Percentiles rank a stretch among this genome's conserved stretches.
Evolutionary conservation across 2,113 vertebrate species (phyloP).

Genomic region (Zapus hudsonius): DNA sequence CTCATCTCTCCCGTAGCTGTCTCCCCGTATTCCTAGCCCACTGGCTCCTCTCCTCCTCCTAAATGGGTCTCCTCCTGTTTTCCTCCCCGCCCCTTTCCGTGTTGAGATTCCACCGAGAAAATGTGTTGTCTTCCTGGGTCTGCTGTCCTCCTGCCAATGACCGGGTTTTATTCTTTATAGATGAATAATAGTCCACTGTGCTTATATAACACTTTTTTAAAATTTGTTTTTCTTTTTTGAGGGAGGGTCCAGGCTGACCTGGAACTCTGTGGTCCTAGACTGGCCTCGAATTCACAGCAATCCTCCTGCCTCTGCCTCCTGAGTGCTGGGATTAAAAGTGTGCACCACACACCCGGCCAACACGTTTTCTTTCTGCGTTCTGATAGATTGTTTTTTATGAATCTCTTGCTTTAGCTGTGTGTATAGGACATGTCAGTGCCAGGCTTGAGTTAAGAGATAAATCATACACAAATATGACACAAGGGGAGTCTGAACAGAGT

Average conservation of each 20-base stretch:
- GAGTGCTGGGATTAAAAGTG: too few species aligned
- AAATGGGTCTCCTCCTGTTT: not conserved
- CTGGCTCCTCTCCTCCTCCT: not conserved
- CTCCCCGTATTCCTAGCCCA: not conserved
- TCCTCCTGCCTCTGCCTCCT: too few species aligned
- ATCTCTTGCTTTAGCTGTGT: not conserved
- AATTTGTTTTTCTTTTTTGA: too few species aligned
- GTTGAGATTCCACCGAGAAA: not conserved
- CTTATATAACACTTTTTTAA: too few species aligned
- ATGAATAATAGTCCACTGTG: not conserved
- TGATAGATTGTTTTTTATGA: not conserved
- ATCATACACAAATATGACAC: not conserved
- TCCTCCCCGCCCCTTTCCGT: not conserved
- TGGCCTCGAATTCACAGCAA: too few species aligned
- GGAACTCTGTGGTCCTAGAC: too few species aligned
- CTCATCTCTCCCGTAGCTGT: not conserved
- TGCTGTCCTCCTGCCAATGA: not conserved
- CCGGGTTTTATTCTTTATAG: not conserved
- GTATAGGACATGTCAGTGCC: not conserved
- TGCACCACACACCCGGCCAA: too few species aligned
- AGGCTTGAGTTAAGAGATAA: not conserved
- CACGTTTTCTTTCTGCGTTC: not conserved
- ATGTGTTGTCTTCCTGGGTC: not conserved
- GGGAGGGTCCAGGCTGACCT: too few species aligned
- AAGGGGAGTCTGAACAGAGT: not conserved